Percentiles rank a stretch among this genome's conserved stretches.
phyloP scores from a whole-genome alignment of 2,797 vertebrate genomes.

The Coluber constrictor region DNA sequence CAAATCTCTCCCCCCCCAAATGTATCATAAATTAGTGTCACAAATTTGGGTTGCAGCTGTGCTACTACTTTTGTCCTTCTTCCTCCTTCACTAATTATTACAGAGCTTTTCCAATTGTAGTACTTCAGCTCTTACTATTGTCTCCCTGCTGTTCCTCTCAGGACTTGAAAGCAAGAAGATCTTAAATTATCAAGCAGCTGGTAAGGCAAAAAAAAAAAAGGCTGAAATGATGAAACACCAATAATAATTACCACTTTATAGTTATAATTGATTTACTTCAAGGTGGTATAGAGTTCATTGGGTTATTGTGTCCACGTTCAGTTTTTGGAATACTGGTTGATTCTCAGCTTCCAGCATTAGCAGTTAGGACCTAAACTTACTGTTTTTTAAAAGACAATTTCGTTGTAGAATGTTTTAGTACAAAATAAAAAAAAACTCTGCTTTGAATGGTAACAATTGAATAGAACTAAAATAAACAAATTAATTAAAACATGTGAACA shows the following conservation, averaged over 20 bases:
- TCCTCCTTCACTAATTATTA: constrained; percentile 15
- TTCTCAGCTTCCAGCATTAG: neutral
- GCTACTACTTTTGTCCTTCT: neutral
- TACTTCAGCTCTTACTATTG: neutral
- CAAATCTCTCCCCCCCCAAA: neutral
- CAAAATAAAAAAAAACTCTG: neutral
- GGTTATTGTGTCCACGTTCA: neutral
- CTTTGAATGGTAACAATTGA: neutral
- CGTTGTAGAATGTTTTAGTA: neutral
- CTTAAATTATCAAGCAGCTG: neutral
- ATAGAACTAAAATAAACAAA: neutral
- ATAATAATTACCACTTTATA: neutral
- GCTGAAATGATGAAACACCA: neutral
- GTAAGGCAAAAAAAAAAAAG: neutral
- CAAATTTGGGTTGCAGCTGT: neutral
- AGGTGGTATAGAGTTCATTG: neutral
- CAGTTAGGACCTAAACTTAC: neutral
- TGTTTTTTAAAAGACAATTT: neutral
- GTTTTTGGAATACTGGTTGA: neutral
- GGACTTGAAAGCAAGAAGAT: constrained; percentile 5
- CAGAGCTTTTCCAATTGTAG: constrained; percentile 2
- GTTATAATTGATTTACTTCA: neutral
- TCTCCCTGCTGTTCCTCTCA: neutral
- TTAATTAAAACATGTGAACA: neutral
- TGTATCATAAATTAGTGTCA: neutral